phyloP scores from a whole-genome alignment of 2,888 invertebrate species.

The Acholoe squamosa region DNA sequence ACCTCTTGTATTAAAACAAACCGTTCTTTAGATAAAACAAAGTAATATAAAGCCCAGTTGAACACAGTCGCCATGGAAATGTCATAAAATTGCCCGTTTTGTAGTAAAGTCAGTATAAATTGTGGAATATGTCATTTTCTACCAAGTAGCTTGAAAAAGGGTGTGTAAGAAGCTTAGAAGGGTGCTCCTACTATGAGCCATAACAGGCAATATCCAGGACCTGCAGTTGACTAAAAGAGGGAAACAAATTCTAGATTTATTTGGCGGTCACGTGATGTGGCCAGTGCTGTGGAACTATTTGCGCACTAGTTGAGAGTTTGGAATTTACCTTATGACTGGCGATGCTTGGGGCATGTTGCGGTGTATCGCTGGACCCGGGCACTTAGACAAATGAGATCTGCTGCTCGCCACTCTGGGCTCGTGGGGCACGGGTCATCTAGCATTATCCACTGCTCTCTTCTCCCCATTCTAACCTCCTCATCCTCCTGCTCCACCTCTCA shows the following conservation, averaged over 20 bases:
- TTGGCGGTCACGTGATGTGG: constrained; percentile 57
- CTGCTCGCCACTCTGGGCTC: constrained; percentile 32
- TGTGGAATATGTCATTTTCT: constrained; percentile 63
- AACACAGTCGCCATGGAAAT: constrained; percentile 62
- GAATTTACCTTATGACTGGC: background rate
- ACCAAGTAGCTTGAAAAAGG: constrained; percentile 61
- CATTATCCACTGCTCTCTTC: constrained; percentile 39
- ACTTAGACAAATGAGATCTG: constrained; percentile 32
- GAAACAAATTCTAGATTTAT: constrained; percentile 9
- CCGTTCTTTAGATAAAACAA: constrained; percentile 34
- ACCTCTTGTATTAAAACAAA: constrained; percentile 52
- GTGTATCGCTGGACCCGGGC: constrained; percentile 51
- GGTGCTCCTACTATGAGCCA: constrained; percentile 60
- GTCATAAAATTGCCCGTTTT: constrained; percentile 62
- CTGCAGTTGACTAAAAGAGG: constrained; percentile 31
- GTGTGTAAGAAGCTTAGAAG: constrained; percentile 58
- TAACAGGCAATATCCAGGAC: constrained; percentile 47
- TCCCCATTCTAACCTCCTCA: background rate
- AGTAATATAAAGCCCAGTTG: constrained; percentile 31
- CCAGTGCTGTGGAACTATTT: constrained; percentile 56
- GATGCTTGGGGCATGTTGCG: constrained; percentile 22
- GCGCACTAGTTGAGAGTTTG: constrained; percentile 41
- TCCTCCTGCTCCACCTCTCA: constrained; percentile 35
- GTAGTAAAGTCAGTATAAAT: constrained; percentile 64
- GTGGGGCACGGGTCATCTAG: constrained; percentile 21